phyloP scores from a whole-genome alignment of 2,797 vertebrate species.

The Holocentrus rufus region DNA sequence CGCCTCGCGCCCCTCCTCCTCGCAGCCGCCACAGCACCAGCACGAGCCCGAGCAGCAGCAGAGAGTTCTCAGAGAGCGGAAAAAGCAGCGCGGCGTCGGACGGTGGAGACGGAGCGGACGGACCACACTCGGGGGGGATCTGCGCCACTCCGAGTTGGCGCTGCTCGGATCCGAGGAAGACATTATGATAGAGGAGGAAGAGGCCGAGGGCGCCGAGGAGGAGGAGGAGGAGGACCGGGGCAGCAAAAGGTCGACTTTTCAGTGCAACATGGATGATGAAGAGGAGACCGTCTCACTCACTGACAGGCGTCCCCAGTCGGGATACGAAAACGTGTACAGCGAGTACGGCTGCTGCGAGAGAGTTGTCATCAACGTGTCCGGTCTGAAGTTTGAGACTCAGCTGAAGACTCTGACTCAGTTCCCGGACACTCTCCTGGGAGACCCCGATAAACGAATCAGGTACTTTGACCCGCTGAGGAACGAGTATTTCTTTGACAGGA shows the following conservation, averaged over 20 bases:
- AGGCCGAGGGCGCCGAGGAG: conserved; percentile 79
- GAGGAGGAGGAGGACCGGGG: conserved; percentile 77
- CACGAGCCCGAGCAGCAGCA: conserved; percentile 76
- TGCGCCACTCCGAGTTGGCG: conserved; percentile 93
- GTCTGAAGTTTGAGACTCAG: conserved; percentile 96
- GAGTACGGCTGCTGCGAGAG: conserved; percentile 95
- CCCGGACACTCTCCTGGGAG: conserved; percentile 94
- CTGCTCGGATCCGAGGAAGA: conserved; percentile 94
- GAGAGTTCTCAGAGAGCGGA: conserved; percentile 79
- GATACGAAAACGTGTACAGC: conserved; percentile 88
- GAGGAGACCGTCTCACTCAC: conserved; percentile 88
- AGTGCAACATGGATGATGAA: conserved; percentile 87
- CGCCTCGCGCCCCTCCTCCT: conserved; percentile 83
- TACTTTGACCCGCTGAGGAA: conserved; percentile 98
- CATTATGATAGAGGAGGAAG: conserved; percentile 93
- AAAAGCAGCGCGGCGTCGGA: conserved; percentile 82
- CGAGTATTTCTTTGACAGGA: conserved; percentile 98
- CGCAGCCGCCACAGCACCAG: conserved; percentile 77
- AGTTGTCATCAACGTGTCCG: conserved; percentile 97
- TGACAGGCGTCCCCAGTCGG: conserved; percentile 87
- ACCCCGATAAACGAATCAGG: conserved; percentile 92
- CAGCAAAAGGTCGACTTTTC: conserved; percentile 83
- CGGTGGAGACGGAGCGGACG: conserved; percentile 88
- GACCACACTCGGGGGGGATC: conserved; percentile 86
- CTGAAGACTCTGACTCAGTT: conserved; percentile 96